Conservation (phyloP, 2,888 invertebrate genomes). For the Luperina testacea region DNA sequence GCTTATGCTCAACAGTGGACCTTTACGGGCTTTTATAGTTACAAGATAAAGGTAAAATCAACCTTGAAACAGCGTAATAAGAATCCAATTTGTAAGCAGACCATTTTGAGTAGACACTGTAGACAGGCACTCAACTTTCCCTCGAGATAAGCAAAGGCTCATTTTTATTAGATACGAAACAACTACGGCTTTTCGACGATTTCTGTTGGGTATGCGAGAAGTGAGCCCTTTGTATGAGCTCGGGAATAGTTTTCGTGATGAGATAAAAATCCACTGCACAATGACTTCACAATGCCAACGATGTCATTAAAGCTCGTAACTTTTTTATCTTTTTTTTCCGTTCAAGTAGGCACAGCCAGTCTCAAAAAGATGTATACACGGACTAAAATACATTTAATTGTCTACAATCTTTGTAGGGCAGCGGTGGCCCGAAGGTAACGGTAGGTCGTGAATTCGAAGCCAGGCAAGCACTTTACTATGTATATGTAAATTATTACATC, state of each 20-base stretch:
- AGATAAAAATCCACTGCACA: conserved; percentile 26
- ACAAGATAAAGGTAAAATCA: conserved; percentile 19
- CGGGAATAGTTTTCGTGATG: conserved; percentile 31
- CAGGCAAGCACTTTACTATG: background rate
- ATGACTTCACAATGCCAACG: conserved; percentile 9
- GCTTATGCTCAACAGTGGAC: background rate
- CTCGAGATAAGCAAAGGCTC: conserved; percentile 41
- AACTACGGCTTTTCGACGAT: conserved; percentile 37
- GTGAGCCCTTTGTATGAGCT: conserved; percentile 12
- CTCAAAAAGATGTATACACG: background rate
- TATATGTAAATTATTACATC: background rate
- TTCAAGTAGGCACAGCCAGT: background rate
- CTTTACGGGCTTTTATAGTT: conserved; percentile 6
- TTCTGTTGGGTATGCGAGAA: conserved; percentile 27
- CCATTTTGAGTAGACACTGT: conserved; percentile 21
- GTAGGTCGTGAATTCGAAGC: background rate
- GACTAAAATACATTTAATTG: background rate
- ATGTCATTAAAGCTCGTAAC: conserved; percentile 4
- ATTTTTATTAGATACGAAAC: conserved; percentile 53
- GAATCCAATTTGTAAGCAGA: conserved; percentile 8
- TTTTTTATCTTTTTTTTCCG: conserved; percentile 8
- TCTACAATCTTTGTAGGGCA: background rate
- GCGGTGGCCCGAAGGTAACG: background rate
- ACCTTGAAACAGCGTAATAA: conserved; percentile 16
- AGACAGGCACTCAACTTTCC: conserved; percentile 30